A percentile compares a stretch with the other conserved stretches of the same genome.
Conservation (phyloP, 2,888 invertebrate genomes). For the Athalia rosae region DNA sequence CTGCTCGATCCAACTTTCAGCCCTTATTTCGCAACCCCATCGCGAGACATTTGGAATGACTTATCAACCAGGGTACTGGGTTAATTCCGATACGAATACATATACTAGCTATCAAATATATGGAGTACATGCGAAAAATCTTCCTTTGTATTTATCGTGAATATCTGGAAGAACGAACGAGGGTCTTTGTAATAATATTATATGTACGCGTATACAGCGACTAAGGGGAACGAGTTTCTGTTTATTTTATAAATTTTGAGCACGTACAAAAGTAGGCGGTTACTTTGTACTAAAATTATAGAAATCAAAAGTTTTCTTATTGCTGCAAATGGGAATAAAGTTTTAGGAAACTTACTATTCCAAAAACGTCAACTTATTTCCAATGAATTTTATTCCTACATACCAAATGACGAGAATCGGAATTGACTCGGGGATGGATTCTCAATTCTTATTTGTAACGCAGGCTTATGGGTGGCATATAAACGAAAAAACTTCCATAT, state of each 20-base stretch:
- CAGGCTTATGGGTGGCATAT: not conserved
- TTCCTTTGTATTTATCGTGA: conserved; percentile 46
- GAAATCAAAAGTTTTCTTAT: conserved; percentile 42
- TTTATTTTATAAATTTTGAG: conserved; percentile 44
- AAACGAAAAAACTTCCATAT: too few species aligned
- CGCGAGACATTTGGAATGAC: conserved; percentile 45
- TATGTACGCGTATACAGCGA: not conserved
- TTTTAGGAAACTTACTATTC: conserved; percentile 38
- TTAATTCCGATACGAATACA: conserved; percentile 44
- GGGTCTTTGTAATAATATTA: not conserved
- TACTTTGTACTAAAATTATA: conserved; percentile 40
- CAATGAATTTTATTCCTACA: conserved; percentile 20
- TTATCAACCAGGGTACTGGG: conserved; percentile 47
- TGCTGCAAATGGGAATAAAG: conserved; percentile 23
- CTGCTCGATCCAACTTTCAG: not conserved
- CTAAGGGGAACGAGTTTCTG: conserved; percentile 17
- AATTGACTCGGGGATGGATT: conserved; percentile 21
- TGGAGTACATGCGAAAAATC: conserved; percentile 11
- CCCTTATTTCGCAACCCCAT: conserved; percentile 41
- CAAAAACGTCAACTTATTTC: conserved; percentile 35
- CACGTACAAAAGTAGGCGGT: conserved; percentile 39
- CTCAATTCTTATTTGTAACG: conserved; percentile 21
- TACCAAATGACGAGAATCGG: not conserved
- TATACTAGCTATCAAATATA: not conserved
- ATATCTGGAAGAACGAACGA: conserved; percentile 1